Evolutionary conservation across 2,113 vertebrate species (phyloP), one percentile per base, ranked within the genome.

Genomic region (Lamprologus ornatipinnis): DNA sequence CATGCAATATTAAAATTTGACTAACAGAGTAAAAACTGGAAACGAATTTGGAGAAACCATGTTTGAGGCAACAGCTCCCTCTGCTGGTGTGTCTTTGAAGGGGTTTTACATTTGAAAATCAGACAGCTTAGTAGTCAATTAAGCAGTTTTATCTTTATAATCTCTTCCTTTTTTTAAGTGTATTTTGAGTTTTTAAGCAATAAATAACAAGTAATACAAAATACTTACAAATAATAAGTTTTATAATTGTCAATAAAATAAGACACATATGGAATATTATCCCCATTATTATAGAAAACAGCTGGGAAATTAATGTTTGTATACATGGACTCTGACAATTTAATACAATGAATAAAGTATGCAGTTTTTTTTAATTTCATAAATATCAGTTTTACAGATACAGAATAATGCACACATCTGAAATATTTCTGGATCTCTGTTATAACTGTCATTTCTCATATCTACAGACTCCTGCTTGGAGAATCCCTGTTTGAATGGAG

Each of bases 401-500:
- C 0, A 0, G 23, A 83, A 58, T 60, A 21, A 45, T 28, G 9
- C 2, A 31, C 10, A 21, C 28, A 14, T 19, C 45, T 51, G 11
- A 78, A 75, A 51, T n/a, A 51, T 31, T 49, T 19, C 15, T 78
- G 70, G 9, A 0, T 28, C 70, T 75, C 70, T 33, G 45, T 31
- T n/a, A 31, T n/a, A 78, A 31, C 0, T 5, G 26, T 31, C 73
- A 23, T 40, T 54, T n/a, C 19, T 8, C 21, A 3, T 65, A 94
- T 81, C 91, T 95, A 89, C 96, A 98, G 98, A 97, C 95, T 95
- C 94, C 91, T 99, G 98, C 54, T 33, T 97, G 83, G 96, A 96
- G 88, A 98, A 96, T 88, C 97, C 97, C 4, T 99, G 98, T 93
- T 87, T 95, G 85, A 99, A 99, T 3, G 98, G 98, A 87, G 98